Evolutionary conservation across 2,888 invertebrate species (phyloP), one percentile per base, ranked within the genome.

Genomic region (Cosmia trapezina): DNA sequence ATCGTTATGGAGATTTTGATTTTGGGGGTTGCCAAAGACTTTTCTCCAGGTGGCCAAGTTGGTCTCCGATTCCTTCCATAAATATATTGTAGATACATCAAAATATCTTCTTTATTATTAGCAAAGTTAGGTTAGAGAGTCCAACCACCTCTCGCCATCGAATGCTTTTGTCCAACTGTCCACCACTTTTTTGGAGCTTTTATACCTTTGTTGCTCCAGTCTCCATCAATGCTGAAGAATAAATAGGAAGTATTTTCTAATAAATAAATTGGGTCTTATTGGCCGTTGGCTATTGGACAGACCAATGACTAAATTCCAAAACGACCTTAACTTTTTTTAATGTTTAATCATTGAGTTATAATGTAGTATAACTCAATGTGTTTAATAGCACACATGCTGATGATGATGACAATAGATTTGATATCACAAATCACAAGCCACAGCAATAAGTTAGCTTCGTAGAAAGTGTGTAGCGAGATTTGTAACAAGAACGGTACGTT

Each of bases 401-500:
- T 70, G 71, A 66, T 73, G 71, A 74, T 70, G 63, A 45, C 67
- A 54, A 53, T 61, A 69, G 54, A 65, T 71, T 74, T 75, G 57
- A 78, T 84, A 72, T 68, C 82, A 71, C 62, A 69, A 72, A 54
- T 54, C 41, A 61, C 60, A 59, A 78, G 19, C n/a, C 37, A 56
- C 60, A 33, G 41, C 65, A 74, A 76, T 73, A 79, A 68, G 62
- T 72, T 65, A 73, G 63, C 66, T 70, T 60, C 45, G 62, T 85
- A 80, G 80, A 83, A 85, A 85, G 84, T 81, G 61, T 65, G 61
- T 33, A 76, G 56, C 67, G 57, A 74, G 63, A 68, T 73, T 60
- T 74, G 74, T 78, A 81, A 83, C 74, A 77, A 76, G 73, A 83
- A 71, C 77, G 62, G 65, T 79, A 83, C 72, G 56, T 75, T 79